A percentile compares a stretch with the other conserved stretches of the same genome.
Conservation (phyloP, 1,140 invertebrate genomes). For the Oryctes rhinoceros region DNA sequence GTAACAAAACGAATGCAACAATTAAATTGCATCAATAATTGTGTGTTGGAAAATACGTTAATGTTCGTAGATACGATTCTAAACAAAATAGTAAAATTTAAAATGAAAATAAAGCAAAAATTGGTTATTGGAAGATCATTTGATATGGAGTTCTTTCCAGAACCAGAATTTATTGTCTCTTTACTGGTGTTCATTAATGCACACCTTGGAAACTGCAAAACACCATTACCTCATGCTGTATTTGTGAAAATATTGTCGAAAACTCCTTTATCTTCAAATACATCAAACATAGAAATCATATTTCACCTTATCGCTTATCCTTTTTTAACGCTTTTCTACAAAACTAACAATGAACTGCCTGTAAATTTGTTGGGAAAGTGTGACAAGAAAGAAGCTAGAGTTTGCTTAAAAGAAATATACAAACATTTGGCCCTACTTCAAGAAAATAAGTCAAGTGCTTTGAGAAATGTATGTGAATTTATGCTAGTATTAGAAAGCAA, state of each 20-base stretch:
- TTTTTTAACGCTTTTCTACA: conserved; percentile 44
- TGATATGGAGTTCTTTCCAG: conserved; percentile 32
- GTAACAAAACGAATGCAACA: neutral
- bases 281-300: conserved; percentile 49
- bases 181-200: conserved; percentile 35
- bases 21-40: neutral
- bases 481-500: conserved; percentile 49
- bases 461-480: conserved; percentile 47
- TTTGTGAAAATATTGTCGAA: conserved; percentile 46
- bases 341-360: conserved; percentile 46
- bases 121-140: neutral
- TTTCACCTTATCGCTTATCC: conserved; percentile 49
- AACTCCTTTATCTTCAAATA: conserved; percentile 43
- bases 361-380: conserved; percentile 45
- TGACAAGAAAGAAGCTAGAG: conserved; percentile 45
- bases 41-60: neutral
- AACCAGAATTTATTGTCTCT: conserved; percentile 19
- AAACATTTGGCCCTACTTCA: conserved; percentile 42
- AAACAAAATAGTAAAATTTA: neutral
- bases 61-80: neutral
- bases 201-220: conserved; percentile 47
- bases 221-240: conserved; percentile 25
- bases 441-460: conserved; percentile 42
- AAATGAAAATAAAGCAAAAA: neutral
- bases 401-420: conserved; percentile 45